These are phyloP conservation scores for Adelognathus sp. DNA, from an alignment of 2,888 invertebrate genomes.

Conservation along the genomic window DNA sequence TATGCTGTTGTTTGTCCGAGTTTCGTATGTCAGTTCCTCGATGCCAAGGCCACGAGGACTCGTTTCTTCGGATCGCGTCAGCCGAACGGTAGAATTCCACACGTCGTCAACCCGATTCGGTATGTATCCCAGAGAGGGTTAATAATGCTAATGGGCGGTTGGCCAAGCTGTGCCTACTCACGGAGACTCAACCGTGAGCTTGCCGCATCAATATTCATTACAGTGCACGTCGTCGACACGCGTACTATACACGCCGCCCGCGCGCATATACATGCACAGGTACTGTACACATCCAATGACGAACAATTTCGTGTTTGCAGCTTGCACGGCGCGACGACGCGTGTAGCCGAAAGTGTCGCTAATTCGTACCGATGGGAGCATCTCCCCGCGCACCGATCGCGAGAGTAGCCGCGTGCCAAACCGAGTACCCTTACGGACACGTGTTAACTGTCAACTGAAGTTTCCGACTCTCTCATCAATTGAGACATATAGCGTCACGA, in stretches of 20 bases:
- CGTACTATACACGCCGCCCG: conserved; percentile 12
- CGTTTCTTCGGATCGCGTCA: background rate
- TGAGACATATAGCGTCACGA: background rate
- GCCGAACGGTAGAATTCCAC: background rate
- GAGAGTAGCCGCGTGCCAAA: conserved; percentile 43
- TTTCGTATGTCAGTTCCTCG: background rate
- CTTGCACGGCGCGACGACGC: background rate
- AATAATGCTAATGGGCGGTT: conserved; percentile 51
- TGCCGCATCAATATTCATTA: conserved; percentile 59
- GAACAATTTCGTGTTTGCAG: conserved; percentile 39
- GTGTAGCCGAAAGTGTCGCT: conserved; percentile 43
- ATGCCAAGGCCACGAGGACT: background rate
- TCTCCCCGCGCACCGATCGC: background rate
- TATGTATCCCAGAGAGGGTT: conserved; percentile 23
- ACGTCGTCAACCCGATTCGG: background rate
- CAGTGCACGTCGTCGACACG: conserved; percentile 52
- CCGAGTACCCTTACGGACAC: conserved; percentile 31
- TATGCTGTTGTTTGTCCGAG: background rate
- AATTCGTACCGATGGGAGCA: conserved; percentile 33
- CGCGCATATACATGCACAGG: background rate
- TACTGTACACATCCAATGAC: background rate
- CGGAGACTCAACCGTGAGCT: conserved; percentile 36
- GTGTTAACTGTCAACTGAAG: conserved; percentile 30
- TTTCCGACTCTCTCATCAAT: conserved; percentile 23
- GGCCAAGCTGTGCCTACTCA: conserved; percentile 20